A percentile compares a stretch with the other conserved stretches of the same genome.
These are phyloP conservation scores for Eublepharis macularius DNA, from an alignment of 2,113 vertebrate genomes.

Conservation along the genomic window DNA sequence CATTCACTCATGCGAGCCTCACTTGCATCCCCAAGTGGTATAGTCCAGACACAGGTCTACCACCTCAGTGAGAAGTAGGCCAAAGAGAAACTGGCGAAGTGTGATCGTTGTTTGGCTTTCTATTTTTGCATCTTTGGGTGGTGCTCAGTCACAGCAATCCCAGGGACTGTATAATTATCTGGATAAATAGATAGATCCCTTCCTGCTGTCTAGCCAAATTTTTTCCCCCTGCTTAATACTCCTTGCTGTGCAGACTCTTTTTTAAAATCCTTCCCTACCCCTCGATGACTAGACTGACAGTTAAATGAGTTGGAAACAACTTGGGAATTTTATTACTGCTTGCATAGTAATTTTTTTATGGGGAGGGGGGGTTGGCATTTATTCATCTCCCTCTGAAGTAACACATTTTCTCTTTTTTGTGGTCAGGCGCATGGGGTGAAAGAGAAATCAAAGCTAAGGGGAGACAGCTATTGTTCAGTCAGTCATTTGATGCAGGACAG, in stretches of 20 bases:
- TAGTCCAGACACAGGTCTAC: background rate
- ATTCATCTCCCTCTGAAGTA: background rate
- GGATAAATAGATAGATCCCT: background rate
- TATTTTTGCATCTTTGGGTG: background rate
- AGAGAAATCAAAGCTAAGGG: background rate
- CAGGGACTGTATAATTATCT: background rate
- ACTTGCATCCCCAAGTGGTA: background rate
- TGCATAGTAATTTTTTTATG: background rate
- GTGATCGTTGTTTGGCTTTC: constrained; percentile 1
- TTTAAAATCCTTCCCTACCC: background rate
- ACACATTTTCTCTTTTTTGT: background rate
- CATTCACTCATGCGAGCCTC: background rate
- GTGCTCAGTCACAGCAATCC: background rate
- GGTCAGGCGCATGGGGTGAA: background rate
- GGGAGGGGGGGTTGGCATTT: background rate
- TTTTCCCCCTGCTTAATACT: background rate
- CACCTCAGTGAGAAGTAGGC: background rate
- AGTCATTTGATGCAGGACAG: background rate
- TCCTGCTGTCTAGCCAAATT: constrained; percentile 7
- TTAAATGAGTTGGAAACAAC: background rate
- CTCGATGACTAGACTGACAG: background rate
- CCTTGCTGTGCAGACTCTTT: background rate
- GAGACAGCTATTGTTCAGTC: background rate
- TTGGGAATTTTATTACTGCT: background rate
- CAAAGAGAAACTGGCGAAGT: background rate